A percentile compares a stretch with the other conserved stretches of the same genome.
phyloP scores from a whole-genome alignment of 2,113 vertebrate genomes.

The Myotis davidii region DNA sequence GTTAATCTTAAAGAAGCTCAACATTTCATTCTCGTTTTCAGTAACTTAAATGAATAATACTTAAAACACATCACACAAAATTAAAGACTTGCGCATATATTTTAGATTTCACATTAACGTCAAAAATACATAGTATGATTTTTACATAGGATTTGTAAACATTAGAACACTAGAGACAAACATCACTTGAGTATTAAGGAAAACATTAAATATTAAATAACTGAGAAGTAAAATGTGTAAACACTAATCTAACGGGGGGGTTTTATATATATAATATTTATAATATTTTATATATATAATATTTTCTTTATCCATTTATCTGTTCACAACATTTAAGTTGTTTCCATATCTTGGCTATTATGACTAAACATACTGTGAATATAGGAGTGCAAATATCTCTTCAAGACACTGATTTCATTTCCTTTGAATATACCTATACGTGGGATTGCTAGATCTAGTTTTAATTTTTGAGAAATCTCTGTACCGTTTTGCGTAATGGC shows the following conservation, averaged over 20 bases:
- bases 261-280: too few species aligned
- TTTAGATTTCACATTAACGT: slow-evolving; percentile 98
- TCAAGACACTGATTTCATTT: background rate
- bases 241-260: slow-evolving; percentile 96
- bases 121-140: slow-evolving; percentile 99
- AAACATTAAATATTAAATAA: slow-evolving; percentile 99
- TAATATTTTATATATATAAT: slow-evolving; percentile 86
- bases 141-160: slow-evolving; percentile 97
- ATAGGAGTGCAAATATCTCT: background rate
- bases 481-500: background rate
- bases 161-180: slow-evolving; percentile 97
- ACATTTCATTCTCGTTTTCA: slow-evolving; percentile 83
- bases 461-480: background rate
- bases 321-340: background rate
- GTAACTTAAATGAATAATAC: slow-evolving; percentile 86
- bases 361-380: background rate
- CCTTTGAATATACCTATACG: background rate
- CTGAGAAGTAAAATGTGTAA: slow-evolving; percentile 96
- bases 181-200: slow-evolving; percentile 96
- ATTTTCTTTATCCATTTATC: background rate
- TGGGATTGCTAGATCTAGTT: background rate
- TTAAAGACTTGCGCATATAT: slow-evolving; percentile 94
- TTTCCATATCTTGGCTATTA: background rate
- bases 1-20: slow-evolving; percentile 84
- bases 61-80: slow-evolving; percentile 87